Evolutionary conservation across 2,113 vertebrate genomes (phyloP).

Genomic region (Emydocephalus ijimae): DNA sequence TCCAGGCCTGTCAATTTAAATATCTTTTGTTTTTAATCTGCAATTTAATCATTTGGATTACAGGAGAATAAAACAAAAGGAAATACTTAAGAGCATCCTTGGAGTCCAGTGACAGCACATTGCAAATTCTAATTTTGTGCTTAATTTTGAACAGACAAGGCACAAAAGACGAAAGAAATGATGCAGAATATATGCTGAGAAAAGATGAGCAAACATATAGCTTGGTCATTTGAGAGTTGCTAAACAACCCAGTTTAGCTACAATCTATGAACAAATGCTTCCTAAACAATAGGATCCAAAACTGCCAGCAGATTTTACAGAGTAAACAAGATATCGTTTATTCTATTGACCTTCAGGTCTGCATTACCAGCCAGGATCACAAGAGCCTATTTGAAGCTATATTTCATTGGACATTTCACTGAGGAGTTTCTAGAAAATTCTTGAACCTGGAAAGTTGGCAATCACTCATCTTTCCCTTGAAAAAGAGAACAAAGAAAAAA

Average conservation of each 20-base stretch:
- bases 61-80: not conserved
- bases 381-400: not conserved
- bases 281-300: not conserved
- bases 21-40: not conserved
- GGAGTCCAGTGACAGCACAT: not conserved
- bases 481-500: not conserved
- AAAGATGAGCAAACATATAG: not conserved
- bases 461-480: not conserved
- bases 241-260: not conserved
- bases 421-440: not conserved
- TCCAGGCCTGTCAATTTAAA: not conserved
- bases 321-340: not conserved
- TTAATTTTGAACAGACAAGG: not conserved
- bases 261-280: not conserved
- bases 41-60: not conserved
- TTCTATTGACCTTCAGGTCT: not conserved
- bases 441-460: not conserved
- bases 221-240: not conserved
- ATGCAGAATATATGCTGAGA: not conserved
- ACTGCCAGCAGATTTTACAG: not conserved
- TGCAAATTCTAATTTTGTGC: not conserved
- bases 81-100: not conserved
- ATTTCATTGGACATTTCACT: not conserved
- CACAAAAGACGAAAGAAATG: not conserved
- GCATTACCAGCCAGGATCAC: not conserved